Conservation (phyloP, 2,113 vertebrate genomes). For the Bolborhynchus lineola region DNA sequence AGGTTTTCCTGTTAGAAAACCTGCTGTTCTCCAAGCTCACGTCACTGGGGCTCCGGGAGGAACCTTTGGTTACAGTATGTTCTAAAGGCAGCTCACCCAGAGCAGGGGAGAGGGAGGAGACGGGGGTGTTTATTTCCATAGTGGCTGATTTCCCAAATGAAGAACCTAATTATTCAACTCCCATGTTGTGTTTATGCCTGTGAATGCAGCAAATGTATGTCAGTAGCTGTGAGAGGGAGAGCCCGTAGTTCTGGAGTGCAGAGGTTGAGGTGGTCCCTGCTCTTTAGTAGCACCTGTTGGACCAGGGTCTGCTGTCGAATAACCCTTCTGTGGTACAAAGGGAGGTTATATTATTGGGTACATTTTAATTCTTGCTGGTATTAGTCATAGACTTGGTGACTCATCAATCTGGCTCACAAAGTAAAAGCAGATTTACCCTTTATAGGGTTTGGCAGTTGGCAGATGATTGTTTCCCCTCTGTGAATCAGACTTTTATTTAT, state of each 20-base stretch:
- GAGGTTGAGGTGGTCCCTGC: not conserved
- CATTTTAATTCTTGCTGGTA: constrained; percentile 53
- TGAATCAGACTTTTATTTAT: constrained; percentile 78
- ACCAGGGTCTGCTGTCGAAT: not conserved
- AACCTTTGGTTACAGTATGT: not conserved
- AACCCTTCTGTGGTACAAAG: constrained; percentile 23
- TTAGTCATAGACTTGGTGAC: constrained; percentile 75
- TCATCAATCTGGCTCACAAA: constrained; percentile 76
- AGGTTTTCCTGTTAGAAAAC: not conserved
- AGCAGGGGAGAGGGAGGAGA: not conserved
- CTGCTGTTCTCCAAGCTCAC: rapidly evolving
- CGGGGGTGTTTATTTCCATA: not conserved
- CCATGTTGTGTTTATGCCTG: not conserved
- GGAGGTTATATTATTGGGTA: constrained; percentile 36
- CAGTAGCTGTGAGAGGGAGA: not conserved
- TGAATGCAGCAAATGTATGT: not conserved
- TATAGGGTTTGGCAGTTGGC: constrained; percentile 66
- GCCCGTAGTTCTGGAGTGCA: not conserved
- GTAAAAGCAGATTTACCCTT: constrained; percentile 73
- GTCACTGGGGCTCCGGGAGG: not conserved
- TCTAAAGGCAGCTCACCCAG: not conserved
- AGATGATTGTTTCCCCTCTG: constrained; percentile 57
- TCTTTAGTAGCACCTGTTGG: constrained; percentile 12
- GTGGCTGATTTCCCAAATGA: not conserved
- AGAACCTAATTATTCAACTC: not conserved